A percentile compares a stretch with the other conserved stretches of the same genome.
phyloP scores from a whole-genome alignment of 2,888 invertebrate species.

The Zootermopsis nevadensis region DNA sequence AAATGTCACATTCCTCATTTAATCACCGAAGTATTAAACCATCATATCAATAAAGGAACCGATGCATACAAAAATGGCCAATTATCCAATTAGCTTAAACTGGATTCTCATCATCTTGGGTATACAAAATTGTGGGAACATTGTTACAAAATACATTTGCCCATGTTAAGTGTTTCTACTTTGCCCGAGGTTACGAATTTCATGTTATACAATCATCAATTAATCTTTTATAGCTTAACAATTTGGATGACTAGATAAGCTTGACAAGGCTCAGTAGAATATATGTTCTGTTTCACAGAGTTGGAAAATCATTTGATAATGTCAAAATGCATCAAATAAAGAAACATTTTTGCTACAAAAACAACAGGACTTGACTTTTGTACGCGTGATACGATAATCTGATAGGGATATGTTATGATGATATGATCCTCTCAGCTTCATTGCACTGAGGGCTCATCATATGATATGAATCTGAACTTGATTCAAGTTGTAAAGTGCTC shows the following conservation, averaged over 20 bases:
- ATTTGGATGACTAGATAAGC: neutral
- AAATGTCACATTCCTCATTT: neutral
- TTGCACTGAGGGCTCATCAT: neutral
- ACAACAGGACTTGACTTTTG: neutral
- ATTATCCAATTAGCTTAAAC: neutral
- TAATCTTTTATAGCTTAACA: neutral
- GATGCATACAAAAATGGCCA: neutral
- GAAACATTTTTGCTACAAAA: neutral
- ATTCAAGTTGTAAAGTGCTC: slow-evolving; percentile 33
- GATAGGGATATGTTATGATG: slow-evolving; percentile 12
- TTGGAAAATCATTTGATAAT: neutral
- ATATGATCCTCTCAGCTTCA: slow-evolving; percentile 4
- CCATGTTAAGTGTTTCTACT: neutral
- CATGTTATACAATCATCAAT: neutral
- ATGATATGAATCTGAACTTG: slow-evolving; percentile 12
- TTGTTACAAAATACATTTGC: slow-evolving; percentile 24
- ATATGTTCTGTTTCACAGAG: neutral
- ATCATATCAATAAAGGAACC: neutral
- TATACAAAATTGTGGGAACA: slow-evolving; percentile 15
- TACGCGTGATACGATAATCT: neutral
- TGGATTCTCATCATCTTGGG: neutral
- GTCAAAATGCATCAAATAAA: neutral
- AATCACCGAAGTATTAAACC: neutral
- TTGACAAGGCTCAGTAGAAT: neutral
- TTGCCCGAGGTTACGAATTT: neutral